phyloP scores from a whole-genome alignment of 2,888 invertebrate species.

The Ligdia adustata region DNA sequence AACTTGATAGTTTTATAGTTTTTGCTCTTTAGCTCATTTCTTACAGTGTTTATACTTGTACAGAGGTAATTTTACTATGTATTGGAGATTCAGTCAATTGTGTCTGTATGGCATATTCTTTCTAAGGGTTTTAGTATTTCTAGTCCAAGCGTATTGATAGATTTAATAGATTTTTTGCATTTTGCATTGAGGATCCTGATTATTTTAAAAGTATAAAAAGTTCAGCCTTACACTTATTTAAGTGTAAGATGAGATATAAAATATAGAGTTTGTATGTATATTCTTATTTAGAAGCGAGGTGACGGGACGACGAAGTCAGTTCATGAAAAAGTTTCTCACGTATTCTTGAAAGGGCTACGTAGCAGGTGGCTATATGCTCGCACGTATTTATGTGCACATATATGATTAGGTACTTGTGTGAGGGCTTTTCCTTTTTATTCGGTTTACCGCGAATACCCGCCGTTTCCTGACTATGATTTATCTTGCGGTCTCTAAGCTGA shows the following conservation, averaged over 20 bases:
- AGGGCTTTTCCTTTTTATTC: conserved; percentile 65
- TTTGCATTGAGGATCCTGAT: no score
- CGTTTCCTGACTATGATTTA: conserved; percentile 81
- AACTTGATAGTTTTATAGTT: conserved; percentile 13
- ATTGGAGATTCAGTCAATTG: no score
- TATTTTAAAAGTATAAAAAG: no score
- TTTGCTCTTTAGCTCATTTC: conserved; percentile 7
- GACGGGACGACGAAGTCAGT: conserved; percentile 9
- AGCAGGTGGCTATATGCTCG: conserved; percentile 27
- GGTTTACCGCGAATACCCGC: conserved; percentile 68
- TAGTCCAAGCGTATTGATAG: no score
- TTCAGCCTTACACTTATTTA: no score
- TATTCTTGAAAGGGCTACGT: conserved; percentile 20
- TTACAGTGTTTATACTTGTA: no score
- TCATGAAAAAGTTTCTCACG: conserved; percentile 18
- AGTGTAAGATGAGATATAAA: no score
- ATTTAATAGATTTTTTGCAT: no score
- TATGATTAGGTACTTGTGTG: conserved; percentile 48
- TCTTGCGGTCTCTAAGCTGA: conserved; percentile 72
- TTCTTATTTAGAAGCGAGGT: conserved; percentile 23
- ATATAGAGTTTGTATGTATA: no score
- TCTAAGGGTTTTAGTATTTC: no score
- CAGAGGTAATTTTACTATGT: no score
- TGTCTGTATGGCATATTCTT: no score
- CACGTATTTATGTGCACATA: conserved; percentile 30